A percentile compares a stretch with the other conserved stretches of the same genome.
These are phyloP conservation scores for Cervus canadensis DNA, from an alignment of 2,113 vertebrate species.

Conservation along the genomic window DNA sequence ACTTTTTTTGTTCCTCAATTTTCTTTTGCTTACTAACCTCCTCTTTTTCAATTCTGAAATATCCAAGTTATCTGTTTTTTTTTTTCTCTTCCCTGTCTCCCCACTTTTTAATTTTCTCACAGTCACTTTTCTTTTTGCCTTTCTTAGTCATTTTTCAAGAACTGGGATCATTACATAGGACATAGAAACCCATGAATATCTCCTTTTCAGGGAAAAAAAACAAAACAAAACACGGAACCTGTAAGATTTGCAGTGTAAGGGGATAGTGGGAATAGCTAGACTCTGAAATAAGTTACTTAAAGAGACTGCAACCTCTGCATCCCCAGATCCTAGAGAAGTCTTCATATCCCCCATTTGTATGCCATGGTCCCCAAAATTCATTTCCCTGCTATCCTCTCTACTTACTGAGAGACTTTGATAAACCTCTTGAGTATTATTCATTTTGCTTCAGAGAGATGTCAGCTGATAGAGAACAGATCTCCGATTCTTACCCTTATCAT, in stretches of 20 bases:
- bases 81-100: background rate
- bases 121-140: background rate
- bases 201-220: background rate
- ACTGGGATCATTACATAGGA: background rate
- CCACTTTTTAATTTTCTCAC: background rate
- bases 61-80: background rate
- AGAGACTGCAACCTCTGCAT: background rate
- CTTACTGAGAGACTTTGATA: background rate
- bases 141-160: background rate
- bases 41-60: slow-evolving; percentile 17
- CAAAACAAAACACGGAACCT: background rate
- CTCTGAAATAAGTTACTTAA: background rate
- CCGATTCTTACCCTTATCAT: background rate
- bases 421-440: background rate
- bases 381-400: background rate
- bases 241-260: background rate
- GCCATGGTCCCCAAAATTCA: rapidly evolving
- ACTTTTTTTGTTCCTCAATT: background rate
- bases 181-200: background rate
- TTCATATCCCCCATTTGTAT: background rate
- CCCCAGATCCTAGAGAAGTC: background rate
- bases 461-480: background rate
- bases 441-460: background rate
- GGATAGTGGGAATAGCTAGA: background rate
- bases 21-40: background rate